Evolutionary conservation across 1,140 invertebrate genomes (phyloP), one percentile per base, ranked within the genome.

Genomic region (Heliconius nattereri): DNA sequence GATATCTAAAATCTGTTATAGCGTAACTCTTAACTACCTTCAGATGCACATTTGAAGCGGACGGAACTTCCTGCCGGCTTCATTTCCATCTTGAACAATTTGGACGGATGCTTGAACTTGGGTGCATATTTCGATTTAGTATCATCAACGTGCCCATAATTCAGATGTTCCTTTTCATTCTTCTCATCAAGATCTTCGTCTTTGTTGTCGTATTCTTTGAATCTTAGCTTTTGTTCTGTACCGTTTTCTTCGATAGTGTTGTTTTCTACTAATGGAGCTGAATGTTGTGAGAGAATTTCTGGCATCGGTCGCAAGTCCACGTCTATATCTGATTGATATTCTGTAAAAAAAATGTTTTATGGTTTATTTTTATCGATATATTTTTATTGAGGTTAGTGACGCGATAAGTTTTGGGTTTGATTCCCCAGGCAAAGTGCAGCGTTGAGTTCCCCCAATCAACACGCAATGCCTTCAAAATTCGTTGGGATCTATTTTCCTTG

Each of bases 11-110:
- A 66, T 29, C 13, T 6, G 26, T 66, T 11, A 23, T 3, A 57
- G 7, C 3, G 13, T 66, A 29, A 7, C 23, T 29, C 60, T 3
- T 90, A 73, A 76, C 16, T 81, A 95, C 94, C 94, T 88, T 95
- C 94, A 77, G 91, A 91, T 71, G 90, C 90, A 83, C 94, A 95
- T 88, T 90, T 92, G 13, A 95, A 84, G 80, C 90, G 90, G 45
- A 94, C 89, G 32, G 89, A 91, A 78, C 86, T 93, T n/a, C 94
- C 94, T 52, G 92, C 92, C 7, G 94, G 94, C 80, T 94, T 95
- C 85, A 92, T 94, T 75, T 94, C 90, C 82, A 92, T 92, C 3
- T 84, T 85, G 40, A 85, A 92, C 88, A 94, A 86, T 87, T 92
- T 95, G 2, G 89, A 84, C 2, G 88, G 89, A 89, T 94, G 92